phyloP scores from a whole-genome alignment of 2,888 invertebrate species.

The Tetragnatha montana region DNA sequence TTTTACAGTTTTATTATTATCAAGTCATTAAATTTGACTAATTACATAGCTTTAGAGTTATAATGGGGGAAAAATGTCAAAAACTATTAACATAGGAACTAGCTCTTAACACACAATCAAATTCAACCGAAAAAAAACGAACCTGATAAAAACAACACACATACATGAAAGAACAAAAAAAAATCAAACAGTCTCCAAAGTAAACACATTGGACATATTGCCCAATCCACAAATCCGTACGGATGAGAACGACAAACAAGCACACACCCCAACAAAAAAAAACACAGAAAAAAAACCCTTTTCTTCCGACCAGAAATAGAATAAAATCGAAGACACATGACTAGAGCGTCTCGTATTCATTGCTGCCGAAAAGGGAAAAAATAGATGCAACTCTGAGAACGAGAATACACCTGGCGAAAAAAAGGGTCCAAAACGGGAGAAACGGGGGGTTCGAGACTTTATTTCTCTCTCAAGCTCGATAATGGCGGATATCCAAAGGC shows the following conservation, averaged over 20 bases:
- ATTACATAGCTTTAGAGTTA: too few species aligned
- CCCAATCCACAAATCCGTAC: neutral
- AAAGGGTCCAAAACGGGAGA: neutral
- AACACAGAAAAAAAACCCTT: neutral
- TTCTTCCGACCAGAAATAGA: neutral
- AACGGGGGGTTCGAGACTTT: neutral
- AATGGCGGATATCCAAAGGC: slow-evolving; percentile 48
- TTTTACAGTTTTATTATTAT: too few species aligned
- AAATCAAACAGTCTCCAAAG: too few species aligned
- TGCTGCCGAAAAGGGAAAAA: neutral
- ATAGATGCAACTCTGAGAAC: neutral
- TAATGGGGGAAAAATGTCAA: too few species aligned
- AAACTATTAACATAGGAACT: too few species aligned
- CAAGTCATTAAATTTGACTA: too few species aligned
- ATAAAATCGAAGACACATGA: neutral
- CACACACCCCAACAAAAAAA: neutral
- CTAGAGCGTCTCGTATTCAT: neutral
- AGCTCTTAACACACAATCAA: too few species aligned
- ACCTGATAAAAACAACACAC: too few species aligned
- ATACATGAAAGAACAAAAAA: too few species aligned
- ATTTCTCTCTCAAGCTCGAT: slow-evolving; percentile 34
- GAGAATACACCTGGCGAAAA: neutral
- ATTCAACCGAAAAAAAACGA: too few species aligned
- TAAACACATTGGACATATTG: neutral
- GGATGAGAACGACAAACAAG: neutral